Percentiles rank a stretch among this genome's conserved stretches.
These are phyloP conservation scores for Lacanobia oleracea DNA, from an alignment of 2,888 invertebrate genomes.

Conservation along the genomic window DNA sequence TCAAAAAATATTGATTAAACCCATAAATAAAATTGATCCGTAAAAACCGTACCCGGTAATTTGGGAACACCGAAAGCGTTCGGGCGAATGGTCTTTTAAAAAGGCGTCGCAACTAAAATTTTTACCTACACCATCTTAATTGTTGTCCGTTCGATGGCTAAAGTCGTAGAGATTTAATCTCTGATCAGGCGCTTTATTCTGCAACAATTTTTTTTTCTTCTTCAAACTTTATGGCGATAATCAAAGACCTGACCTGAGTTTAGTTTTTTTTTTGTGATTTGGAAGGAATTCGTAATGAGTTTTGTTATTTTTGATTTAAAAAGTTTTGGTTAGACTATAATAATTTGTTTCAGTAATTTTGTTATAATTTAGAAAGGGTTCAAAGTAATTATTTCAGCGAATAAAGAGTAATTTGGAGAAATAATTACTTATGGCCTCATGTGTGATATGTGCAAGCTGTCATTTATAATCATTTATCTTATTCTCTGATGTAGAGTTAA, in stretches of 20 bases:
- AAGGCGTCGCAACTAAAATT: constrained; percentile 74
- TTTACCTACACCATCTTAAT: constrained; percentile 76
- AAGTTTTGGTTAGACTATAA: neutral
- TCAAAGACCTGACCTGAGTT: constrained; percentile 38
- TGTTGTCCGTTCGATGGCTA: constrained; percentile 75
- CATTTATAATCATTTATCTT: constrained; percentile 17
- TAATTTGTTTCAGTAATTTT: constrained; percentile 16
- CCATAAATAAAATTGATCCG: constrained; percentile 64
- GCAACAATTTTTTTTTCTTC: constrained; percentile 53
- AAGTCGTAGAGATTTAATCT: constrained; percentile 76
- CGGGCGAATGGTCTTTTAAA: constrained; percentile 72
- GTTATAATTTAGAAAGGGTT: constrained; percentile 18
- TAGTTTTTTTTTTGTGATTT: constrained; percentile 38
- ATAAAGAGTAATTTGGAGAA: constrained; percentile 5
- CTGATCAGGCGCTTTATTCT: constrained; percentile 69
- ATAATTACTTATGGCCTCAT: constrained; percentile 30
- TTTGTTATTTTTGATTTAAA: constrained; percentile 22
- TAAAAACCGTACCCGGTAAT: constrained; percentile 65
- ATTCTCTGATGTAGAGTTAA: neutral
- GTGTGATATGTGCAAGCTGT: constrained; percentile 8
- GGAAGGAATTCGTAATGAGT: constrained; percentile 31
- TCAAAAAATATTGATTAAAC: constrained; percentile 66
- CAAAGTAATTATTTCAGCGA: constrained; percentile 6
- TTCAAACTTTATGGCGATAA: constrained; percentile 53
- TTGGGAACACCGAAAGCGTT: constrained; percentile 73